Base-by-base conservation (phyloP, 2,888 invertebrate species). In the Ceraclea dissimilis region DNA sequence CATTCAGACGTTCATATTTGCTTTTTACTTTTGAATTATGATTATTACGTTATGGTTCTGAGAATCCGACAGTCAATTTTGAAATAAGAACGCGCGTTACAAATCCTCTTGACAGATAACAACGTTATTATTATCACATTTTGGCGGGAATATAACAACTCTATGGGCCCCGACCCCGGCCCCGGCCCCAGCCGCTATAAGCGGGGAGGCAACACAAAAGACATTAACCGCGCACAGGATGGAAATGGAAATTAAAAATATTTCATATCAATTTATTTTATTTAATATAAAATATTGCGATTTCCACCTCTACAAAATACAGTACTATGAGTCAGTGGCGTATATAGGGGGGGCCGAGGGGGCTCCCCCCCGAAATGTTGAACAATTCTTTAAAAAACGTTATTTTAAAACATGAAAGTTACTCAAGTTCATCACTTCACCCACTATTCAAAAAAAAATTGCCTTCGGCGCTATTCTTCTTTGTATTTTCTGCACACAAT, bases 91-190 rank as follows among this genome's bases (percentile, higher is more conserved):
- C 60, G 62, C 60, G 62, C 60, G 62, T 62, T 58, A 62, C 62
- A 60, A 62, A 62, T 60, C 58, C 60, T 58, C 62, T 60, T 62
- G 62, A 62, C 62, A 62, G 62, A 60, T 62, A 62, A 62, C 62
- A 60, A 57, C 62, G 62, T 59, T 62, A 62, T 62, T 62, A 62
- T 62, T 62, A 62, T 60, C 62, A 60, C 60, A 62, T 62, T 62
- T 62, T 62, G 62, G 60, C 62, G 60, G 62, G 56, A 51, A 51
- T 51, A 59, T 57, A 59, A 57, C 59, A 59, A 59, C 54, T 59
- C 56, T 54, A 54, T 57, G 48, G 58, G 51, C 50, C 54, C 49
- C 26, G 26, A 26, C 4, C 26, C 26, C 26, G 26, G 26, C 26
- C 26, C 47, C 49, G 5, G 26, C 4, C 4, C 26, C 26, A 4